phyloP scores from a whole-genome alignment of 2,113 vertebrate genomes.

The Hiodon tergisus region DNA sequence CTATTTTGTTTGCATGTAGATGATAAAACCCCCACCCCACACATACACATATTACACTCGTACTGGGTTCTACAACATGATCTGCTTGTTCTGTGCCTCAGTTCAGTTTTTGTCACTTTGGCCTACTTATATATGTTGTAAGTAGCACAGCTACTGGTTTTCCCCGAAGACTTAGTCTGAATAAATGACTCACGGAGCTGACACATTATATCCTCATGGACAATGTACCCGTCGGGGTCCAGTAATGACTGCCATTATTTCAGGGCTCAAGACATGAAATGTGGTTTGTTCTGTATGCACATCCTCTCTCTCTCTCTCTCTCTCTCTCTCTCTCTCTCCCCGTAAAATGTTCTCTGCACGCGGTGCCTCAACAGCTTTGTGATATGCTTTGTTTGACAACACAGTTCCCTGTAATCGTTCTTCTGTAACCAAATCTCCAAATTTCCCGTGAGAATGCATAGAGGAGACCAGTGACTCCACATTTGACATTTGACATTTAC shows the following conservation, averaged over 20 bases:
- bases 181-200: conserved; percentile 38
- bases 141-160: conserved; percentile 58
- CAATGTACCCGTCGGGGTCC: conserved; percentile 32
- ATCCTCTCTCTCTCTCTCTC: background rate
- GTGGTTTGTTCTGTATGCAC: background rate
- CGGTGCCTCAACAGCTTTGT: background rate
- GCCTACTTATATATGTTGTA: conserved; percentile 65
- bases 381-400: conserved; percentile 1
- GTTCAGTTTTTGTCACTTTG: conserved; percentile 60
- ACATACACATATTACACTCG: background rate
- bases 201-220: conserved; percentile 39
- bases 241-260: conserved; percentile 44
- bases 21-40: background rate
- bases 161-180: conserved; percentile 49
- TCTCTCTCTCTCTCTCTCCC: too few relatives aligned
- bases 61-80: background rate
- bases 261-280: conserved; percentile 22
- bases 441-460: background rate
- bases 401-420: background rate
- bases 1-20: conserved; percentile 9
- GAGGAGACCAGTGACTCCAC: background rate
- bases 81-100: background rate
- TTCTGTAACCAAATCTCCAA: background rate
- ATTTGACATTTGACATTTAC: too few relatives aligned
- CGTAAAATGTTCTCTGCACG: background rate